Evolutionary conservation across 2,113 vertebrate species (phyloP), one percentile per base, ranked within the genome.

Genomic region (Gopherus flavomarginatus): DNA sequence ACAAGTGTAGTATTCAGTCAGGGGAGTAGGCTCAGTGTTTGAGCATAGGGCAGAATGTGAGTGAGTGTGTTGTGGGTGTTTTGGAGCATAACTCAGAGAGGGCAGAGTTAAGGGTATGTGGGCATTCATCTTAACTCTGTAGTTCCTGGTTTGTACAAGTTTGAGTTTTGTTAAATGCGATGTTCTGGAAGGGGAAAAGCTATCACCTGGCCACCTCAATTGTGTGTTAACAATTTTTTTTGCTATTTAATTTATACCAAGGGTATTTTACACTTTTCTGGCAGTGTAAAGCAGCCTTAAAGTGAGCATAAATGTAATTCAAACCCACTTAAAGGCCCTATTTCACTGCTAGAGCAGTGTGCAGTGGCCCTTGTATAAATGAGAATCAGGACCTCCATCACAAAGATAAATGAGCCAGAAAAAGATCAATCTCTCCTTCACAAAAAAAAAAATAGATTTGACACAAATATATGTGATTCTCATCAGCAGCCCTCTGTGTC

Each of bases 351-450:
- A 69, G 79, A 93, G 88, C 84, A 77, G 88, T 92, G 79, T 92
- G 53, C 89, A 94, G 81, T 85, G 75, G 81, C 79, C 65, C 56
- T 62, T 92, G 84, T 82, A 83, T 90, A 92, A 94, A 81, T 85
- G 79, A 92, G 92, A 96, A 96, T 92, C 88, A 54, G 44, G 44
- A 84, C 27, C 53, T 96, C 54, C 53, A 78, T 95, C 87, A 80
- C 57, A 90, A 85, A 92, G 81, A 83, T 62, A 91, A 94, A 94
- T 53, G 54, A 57, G 79, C 4, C 10, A 0, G 0, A 92, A 62
- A 56, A 75, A 96, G 72, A 92, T 59, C 44, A 65, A 42, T 85
- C 69, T 87, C 19, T 78, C 49, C 44, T 90, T 47, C 29, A 83
- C 79, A 93, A 50, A 93, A 49, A 49, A 49, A 44, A 96, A 79